A percentile compares a stretch with the other conserved stretches of the same genome.
Evolutionary conservation across 2,797 vertebrate genomes (phyloP).

Genomic region (Steatocranus sp.): DNA sequence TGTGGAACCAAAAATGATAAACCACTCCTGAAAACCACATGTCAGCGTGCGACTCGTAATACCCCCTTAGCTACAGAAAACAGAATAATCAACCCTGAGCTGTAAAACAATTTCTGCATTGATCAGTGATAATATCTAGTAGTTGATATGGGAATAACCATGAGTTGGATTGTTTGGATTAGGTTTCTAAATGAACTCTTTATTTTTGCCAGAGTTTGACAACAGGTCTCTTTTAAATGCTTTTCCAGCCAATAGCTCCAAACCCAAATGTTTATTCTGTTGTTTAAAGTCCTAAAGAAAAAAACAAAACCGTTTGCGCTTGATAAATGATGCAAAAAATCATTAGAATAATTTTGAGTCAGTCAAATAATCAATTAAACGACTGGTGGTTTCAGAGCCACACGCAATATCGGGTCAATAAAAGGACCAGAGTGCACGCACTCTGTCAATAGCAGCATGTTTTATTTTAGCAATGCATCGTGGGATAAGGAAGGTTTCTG

Average conservation of each 20-base stretch:
- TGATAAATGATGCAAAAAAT: neutral
- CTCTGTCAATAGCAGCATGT: neutral
- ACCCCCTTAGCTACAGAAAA: neutral
- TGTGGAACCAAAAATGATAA: neutral
- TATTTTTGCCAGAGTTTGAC: neutral
- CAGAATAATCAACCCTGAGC: neutral
- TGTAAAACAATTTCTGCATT: neutral
- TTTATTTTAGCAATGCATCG: neutral
- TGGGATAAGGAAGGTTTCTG: neutral
- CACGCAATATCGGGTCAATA: neutral
- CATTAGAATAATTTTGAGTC: neutral
- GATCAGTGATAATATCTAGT: neutral
- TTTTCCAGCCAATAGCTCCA: neutral
- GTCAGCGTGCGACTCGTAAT: neutral
- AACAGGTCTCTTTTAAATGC: neutral
- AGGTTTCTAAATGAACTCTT: neutral
- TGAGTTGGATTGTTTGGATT: neutral
- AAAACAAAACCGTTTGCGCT: accelerated
- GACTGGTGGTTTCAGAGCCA: accelerated
- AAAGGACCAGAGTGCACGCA: neutral
- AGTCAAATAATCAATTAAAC: neutral
- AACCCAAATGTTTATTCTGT: neutral
- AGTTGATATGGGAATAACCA: neutral
- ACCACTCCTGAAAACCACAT: neutral
- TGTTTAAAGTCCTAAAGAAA: neutral